phyloP scores from a whole-genome alignment of 53 echinoderm and acorn worm species.

The Mesocentrotus franciscanus region DNA sequence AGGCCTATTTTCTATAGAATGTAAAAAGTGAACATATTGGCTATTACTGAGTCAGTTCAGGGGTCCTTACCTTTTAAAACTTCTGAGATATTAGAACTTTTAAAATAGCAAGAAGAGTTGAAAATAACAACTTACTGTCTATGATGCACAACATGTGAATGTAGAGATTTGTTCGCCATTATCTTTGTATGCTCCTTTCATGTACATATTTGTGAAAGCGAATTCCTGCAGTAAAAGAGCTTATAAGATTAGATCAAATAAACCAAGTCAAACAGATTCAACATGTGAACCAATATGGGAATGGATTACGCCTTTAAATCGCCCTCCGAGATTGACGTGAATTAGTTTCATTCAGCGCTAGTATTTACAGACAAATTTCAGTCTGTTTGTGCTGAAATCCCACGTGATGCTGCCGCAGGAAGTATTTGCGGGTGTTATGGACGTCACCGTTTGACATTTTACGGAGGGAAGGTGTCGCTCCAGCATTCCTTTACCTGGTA shows the following conservation, averaged over 20 bases:
- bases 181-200: background rate
- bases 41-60: no score
- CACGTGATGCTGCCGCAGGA: constrained; percentile 54
- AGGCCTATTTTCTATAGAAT: no score
- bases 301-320: constrained; percentile 51
- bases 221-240: constrained; percentile 26
- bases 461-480: constrained; percentile 48
- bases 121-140: background rate
- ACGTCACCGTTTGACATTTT: constrained; percentile 66
- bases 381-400: constrained; percentile 67
- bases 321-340: constrained; percentile 64
- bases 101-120: background rate
- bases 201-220: constrained; percentile 52
- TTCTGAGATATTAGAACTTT: background rate
- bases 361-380: constrained; percentile 66
- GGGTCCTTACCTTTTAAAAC: background rate
- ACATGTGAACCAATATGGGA: constrained; percentile 47
- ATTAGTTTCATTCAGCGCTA: constrained; percentile 62
- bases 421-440: constrained; percentile 63
- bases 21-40: no score
- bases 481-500: constrained; percentile 58
- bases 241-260: constrained; percentile 49
- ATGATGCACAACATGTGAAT: background rate
- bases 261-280: constrained; percentile 53
- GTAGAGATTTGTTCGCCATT: background rate